A percentile compares a stretch with the other conserved stretches of the same genome.
phyloP scores from a whole-genome alignment of 2,113 vertebrate species.

The Thamnophis sirtalis region DNA sequence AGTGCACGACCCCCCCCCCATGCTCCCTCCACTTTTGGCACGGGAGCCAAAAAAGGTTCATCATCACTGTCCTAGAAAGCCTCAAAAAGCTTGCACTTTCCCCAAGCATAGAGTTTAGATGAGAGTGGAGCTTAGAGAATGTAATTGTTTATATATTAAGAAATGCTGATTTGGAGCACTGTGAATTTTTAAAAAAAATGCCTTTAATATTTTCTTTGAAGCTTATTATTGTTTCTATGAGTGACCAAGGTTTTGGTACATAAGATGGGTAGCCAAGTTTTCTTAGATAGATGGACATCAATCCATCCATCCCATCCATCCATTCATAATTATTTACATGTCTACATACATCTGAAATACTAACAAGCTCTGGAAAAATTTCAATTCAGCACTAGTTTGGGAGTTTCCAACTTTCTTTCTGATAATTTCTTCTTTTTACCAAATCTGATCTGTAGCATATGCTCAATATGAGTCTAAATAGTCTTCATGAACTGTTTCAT shows the following conservation, averaged over 20 bases:
- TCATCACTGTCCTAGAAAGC: too few relatives aligned
- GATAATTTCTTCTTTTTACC: background rate
- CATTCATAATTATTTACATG: background rate
- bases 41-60: too few relatives aligned
- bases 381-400: background rate
- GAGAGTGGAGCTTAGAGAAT: background rate
- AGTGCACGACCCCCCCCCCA: too few relatives aligned
- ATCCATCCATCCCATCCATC: too few relatives aligned
- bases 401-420: background rate
- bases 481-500: background rate
- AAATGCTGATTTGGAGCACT: background rate
- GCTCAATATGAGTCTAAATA: background rate
- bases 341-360: background rate
- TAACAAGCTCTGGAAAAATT: background rate
- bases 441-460: background rate
- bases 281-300: background rate
- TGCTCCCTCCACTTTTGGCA: too few relatives aligned
- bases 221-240: background rate
- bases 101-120: too few relatives aligned
- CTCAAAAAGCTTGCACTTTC: too few relatives aligned
- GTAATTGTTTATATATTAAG: background rate
- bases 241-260: background rate
- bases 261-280: background rate
- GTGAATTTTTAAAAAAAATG: background rate
- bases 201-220: background rate